Evolutionary conservation across 2,113 vertebrate species (phyloP), one percentile per base, ranked within the genome.

Genomic region (Trichechus manatus): DNA sequence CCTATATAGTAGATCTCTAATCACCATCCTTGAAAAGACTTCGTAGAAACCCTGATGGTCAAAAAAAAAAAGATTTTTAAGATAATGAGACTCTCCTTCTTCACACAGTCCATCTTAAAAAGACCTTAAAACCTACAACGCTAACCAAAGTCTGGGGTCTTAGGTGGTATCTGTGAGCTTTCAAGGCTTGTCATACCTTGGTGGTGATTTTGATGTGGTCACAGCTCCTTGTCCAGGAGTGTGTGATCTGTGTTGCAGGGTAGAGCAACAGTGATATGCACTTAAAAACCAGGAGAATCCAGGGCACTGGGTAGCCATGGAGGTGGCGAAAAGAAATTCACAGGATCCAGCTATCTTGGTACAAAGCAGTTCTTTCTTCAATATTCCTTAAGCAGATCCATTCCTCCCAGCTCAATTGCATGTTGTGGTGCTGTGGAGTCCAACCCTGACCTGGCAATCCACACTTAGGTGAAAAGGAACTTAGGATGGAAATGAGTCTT

Each of bases 31-130:
- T 80, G 42, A 59, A 83, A 94, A 78, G 7, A 79, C 31, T 68
- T 82, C 82, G 13, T 85, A 66, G n/a, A 59, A 90, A 87, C 22
- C 17, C 22, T 39, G 6, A 25, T 77, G 11, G 19, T 39, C 19
- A 59, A n/a, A 53, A 89, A 87, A 89, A 87, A 47, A 66, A 70
- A 10, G 0, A 25, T 81, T 66, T 61, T 44, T 22, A 84, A 92
- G 70, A n/a, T 15, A 3, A 13, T 4, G 1, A 23, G 19, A 15
- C 5, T n/a, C 29, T 87, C 1, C 9, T 68, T 8, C 39, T 93
- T 84, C 11, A 29, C 6, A 33, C 9, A 64, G 13, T 95, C 44
- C 59, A 63, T 31, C 81, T 75, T 36, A 68, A 92, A 82, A 66
- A 85, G 56, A 64, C 17, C 22, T 11, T 75, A 91, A 79, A 6